Evolutionary conservation across 2,888 invertebrate species (phyloP).

Genomic region (Brenthis hecate): DNA sequence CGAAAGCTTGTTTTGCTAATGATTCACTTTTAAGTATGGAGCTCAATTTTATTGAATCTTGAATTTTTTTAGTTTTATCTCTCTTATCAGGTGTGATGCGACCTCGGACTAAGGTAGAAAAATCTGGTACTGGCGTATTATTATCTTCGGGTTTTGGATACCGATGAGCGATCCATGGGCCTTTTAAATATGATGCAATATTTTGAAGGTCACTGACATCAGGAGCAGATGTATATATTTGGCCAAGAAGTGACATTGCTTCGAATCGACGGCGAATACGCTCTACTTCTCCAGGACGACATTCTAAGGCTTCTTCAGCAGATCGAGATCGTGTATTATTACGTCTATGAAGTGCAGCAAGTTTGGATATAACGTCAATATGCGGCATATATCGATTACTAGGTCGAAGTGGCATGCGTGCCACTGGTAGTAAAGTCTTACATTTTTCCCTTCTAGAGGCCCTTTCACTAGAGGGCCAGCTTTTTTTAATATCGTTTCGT

Average conservation of each 20-base stretch:
- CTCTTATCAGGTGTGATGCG: constrained; percentile 67
- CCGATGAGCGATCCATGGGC: constrained; percentile 91
- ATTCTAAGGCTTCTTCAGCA: constrained; percentile 74
- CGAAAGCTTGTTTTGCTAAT: constrained; percentile 86
- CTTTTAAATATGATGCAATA: constrained; percentile 89
- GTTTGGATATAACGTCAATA: constrained; percentile 94
- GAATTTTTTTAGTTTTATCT: constrained; percentile 63
- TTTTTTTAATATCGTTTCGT: constrained; percentile 79
- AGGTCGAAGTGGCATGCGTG: constrained; percentile 83
- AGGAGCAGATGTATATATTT: constrained; percentile 91
- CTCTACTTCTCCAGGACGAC: constrained; percentile 86
- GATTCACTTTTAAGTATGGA: constrained; percentile 75
- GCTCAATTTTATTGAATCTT: constrained; percentile 73
- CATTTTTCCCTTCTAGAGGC: constrained; percentile 55
- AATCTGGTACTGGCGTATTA: constrained; percentile 83
- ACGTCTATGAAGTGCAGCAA: constrained; percentile 84
- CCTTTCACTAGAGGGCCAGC: constrained; percentile 75
- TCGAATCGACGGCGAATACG: constrained; percentile 88
- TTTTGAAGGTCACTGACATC: constrained; percentile 89
- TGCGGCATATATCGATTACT: constrained; percentile 92
- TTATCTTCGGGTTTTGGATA: constrained; percentile 88
- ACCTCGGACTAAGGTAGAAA: constrained; percentile 56
- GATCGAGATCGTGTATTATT: constrained; percentile 76
- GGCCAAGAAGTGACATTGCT: constrained; percentile 86
- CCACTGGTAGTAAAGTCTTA: constrained; percentile 84